Evolutionary conservation across 2,797 vertebrate genomes (phyloP).

Genomic region (Gallinago nigripennis): DNA sequence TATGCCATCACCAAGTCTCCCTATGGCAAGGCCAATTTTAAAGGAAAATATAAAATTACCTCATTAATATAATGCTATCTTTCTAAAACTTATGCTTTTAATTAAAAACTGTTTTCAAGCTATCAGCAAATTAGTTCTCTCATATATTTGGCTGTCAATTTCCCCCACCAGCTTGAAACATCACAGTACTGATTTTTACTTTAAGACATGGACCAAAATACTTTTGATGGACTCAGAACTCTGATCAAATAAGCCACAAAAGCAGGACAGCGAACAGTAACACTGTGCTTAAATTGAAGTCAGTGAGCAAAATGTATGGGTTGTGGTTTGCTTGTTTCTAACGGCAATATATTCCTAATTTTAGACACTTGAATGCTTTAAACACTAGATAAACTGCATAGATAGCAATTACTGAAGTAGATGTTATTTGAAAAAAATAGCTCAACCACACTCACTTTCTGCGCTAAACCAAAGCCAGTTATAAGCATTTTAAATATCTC

Average conservation of each 20-base stretch:
- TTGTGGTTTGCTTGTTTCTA: not conserved
- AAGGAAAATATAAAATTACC: not conserved
- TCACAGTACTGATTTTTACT: not conserved
- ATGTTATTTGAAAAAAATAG: not conserved
- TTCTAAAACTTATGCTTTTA: not conserved
- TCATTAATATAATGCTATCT: not conserved
- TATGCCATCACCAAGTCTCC: not conserved
- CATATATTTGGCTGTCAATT: not conserved
- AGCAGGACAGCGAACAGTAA: not conserved
- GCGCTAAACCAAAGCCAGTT: not conserved
- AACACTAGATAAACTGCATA: conserved; percentile 6
- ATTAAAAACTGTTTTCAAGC: not conserved
- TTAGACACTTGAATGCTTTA: not conserved
- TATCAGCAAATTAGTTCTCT: not conserved
- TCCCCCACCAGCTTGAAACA: not conserved
- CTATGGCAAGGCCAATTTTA: not conserved
- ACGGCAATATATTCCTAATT: not conserved
- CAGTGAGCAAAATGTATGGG: not conserved
- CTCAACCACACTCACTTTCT: not conserved
- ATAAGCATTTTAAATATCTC: conserved; percentile 29
- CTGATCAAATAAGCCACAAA: not conserved
- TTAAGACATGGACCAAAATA: not conserved
- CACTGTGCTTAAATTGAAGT: not conserved
- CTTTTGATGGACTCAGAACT: not conserved
- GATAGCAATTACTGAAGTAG: not conserved